Evolutionary conservation across 2,888 invertebrate genomes (phyloP), one percentile per base, ranked within the genome.

Genomic region (Eupithecia insigniata): DNA sequence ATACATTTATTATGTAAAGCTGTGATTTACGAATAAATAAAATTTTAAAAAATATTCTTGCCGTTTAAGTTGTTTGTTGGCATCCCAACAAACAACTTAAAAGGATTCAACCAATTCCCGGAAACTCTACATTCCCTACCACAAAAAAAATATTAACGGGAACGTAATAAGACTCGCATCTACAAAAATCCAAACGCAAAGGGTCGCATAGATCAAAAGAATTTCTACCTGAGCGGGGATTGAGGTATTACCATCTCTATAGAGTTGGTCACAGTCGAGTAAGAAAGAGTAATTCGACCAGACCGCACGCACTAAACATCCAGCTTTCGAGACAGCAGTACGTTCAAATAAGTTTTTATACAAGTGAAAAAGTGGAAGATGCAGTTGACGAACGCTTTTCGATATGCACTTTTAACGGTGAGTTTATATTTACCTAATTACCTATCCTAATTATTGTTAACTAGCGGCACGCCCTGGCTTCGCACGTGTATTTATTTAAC

Each of bases 401-500:
- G 87, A 84, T 91, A 81, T 82, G 81, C 84, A 39, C 70, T 92
- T 76, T 84, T 92, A 73, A 85, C 81, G 87, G 92, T 93, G 72
- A 90, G 92, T 88, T n/a, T 32, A 72, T 69, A 30, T 58, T 64
- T 67, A n/a, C n/a, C n/a, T n/a, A n/a, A n/a, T n/a, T n/a, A n/a
- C n/a, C n/a, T n/a, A n/a, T n/a, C n/a, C n/a, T n/a, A n/a, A n/a
- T n/a, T n/a, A n/a, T n/a, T n/a, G n/a, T n/a, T n/a, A n/a, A n/a
- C n/a, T n/a, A n/a, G n/a, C n/a, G n/a, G n/a, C n/a, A n/a, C n/a
- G n/a, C n/a, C n/a, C n/a, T n/a, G n/a, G n/a, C n/a, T n/a, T n/a
- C n/a, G n/a, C n/a, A n/a, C n/a, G n/a, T n/a, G n/a, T n/a, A n/a
- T n/a, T n/a, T n/a, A n/a, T n/a, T n/a, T n/a, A n/a, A n/a, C n/a